These are phyloP conservation scores for Meloe dianella DNA, from an alignment of 2,888 invertebrate species.

Conservation along the genomic window DNA sequence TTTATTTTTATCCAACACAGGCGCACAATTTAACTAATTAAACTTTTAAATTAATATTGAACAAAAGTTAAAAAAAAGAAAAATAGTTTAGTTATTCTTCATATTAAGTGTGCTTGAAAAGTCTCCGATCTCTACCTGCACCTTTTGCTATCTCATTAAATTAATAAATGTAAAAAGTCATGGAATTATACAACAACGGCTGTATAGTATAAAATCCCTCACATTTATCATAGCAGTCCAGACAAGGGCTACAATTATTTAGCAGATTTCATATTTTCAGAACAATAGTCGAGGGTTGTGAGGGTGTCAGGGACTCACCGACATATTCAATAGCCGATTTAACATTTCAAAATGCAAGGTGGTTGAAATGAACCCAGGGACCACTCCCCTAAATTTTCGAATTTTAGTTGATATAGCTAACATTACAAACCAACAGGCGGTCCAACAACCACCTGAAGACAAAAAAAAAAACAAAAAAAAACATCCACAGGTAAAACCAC, in stretches of 20 bases:
- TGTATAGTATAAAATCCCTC: conserved; percentile 38
- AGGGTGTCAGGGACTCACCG: conserved; percentile 25
- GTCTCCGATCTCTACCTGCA: conserved; percentile 6
- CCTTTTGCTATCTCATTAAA: conserved; percentile 41
- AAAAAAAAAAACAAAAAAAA: conserved; percentile 20
- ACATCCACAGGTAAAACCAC: conserved; percentile 26
- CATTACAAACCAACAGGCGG: conserved; percentile 51
- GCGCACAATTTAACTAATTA: conserved; percentile 30
- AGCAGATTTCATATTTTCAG: conserved; percentile 54
- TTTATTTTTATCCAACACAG: conserved; percentile 33
- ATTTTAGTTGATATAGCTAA: conserved; percentile 48
- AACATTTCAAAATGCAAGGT: conserved; percentile 53
- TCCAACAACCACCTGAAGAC: conserved; percentile 31
- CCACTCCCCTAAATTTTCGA: conserved; percentile 50
- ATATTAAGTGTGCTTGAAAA: neutral
- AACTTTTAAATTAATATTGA: conserved; percentile 14
- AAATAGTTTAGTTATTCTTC: neutral
- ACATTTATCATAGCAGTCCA: conserved; percentile 51
- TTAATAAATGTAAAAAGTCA: conserved; percentile 34
- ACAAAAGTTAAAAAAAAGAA: neutral
- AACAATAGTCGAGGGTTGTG: conserved; percentile 46
- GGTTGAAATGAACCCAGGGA: conserved; percentile 50
- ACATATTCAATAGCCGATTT: conserved; percentile 47
- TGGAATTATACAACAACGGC: neutral
- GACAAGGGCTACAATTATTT: conserved; percentile 54